phyloP scores from a whole-genome alignment of 1,140 invertebrate species.

The Gryllus bimaculatus region DNA sequence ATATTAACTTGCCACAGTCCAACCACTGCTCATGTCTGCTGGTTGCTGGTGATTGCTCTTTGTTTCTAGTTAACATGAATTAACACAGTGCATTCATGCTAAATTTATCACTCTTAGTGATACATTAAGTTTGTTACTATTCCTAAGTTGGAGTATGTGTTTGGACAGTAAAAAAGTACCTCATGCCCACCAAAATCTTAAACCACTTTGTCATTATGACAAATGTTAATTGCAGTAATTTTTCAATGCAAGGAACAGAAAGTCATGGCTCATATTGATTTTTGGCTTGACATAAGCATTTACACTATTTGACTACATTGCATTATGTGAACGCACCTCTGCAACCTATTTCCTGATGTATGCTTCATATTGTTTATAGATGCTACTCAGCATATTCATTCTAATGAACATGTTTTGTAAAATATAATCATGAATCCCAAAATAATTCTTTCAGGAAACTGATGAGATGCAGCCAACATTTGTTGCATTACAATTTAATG shows the following conservation, averaged over 20 bases:
- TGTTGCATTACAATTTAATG: not conserved
- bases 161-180: not conserved
- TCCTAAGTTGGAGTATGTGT: conserved; percentile 1
- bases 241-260: not conserved
- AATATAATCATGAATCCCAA: not conserved
- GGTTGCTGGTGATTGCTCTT: not conserved
- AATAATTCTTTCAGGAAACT: not conserved
- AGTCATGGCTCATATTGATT: not conserved
- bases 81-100: conserved; percentile 4
- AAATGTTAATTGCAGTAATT: not conserved
- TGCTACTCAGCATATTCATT: not conserved
- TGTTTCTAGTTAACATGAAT: not conserved
- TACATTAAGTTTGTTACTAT: not conserved
- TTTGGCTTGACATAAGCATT: not conserved
- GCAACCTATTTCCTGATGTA: not conserved
- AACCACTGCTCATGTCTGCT: not conserved
- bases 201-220: not conserved
- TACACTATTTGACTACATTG: not conserved
- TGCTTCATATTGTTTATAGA: not conserved
- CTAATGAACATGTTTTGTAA: not conserved
- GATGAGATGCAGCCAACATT: not conserved
- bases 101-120: not conserved
- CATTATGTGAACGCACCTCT: not conserved
- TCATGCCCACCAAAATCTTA: conserved; percentile 4
- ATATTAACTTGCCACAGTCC: not conserved